Evolutionary conservation across 1,140 invertebrate genomes (phyloP).

Genomic region (Caenorhabditis elegans): DNA sequence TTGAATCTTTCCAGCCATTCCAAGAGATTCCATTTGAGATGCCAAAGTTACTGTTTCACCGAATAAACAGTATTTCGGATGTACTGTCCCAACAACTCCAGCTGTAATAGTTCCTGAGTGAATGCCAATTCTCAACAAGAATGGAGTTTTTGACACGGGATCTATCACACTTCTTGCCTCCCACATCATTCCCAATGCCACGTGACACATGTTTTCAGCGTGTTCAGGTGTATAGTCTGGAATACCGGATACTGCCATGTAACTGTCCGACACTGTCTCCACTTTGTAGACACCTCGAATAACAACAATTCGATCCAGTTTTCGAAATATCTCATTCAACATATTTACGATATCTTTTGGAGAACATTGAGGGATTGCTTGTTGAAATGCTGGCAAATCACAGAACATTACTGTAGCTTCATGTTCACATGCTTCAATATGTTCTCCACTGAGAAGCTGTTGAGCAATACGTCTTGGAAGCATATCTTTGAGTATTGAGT

Average conservation of each 20-base stretch:
- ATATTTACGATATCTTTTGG: constrained; percentile 51
- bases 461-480: constrained; percentile 57
- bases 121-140: constrained; percentile 58
- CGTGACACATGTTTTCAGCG: constrained; percentile 84
- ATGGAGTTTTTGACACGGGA: constrained; percentile 53
- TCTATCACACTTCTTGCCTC: constrained; percentile 60
- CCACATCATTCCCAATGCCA: constrained; percentile 76
- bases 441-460: constrained; percentile 57
- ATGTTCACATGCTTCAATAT: constrained; percentile 55
- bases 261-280: constrained; percentile 99
- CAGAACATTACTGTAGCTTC: constrained; percentile 63
- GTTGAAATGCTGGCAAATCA: constrained; percentile 57
- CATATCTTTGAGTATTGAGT: constrained; percentile 70
- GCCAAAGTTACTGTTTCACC: constrained; percentile 77
- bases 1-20: constrained; percentile 57
- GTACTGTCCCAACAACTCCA: constrained; percentile 70
- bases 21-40: constrained; percentile 63
- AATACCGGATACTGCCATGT: constrained; percentile 95
- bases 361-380: constrained; percentile 56
- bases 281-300: constrained; percentile 74
- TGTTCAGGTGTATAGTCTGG: constrained; percentile 87
- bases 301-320: constrained; percentile 54
- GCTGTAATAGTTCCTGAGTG: constrained; percentile 66
- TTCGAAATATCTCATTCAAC: constrained; percentile 5
- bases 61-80: constrained; percentile 72